Evolutionary conservation across 2,113 vertebrate genomes (phyloP), one percentile per base, ranked within the genome.

Genomic region (Casuarius casuarius): DNA sequence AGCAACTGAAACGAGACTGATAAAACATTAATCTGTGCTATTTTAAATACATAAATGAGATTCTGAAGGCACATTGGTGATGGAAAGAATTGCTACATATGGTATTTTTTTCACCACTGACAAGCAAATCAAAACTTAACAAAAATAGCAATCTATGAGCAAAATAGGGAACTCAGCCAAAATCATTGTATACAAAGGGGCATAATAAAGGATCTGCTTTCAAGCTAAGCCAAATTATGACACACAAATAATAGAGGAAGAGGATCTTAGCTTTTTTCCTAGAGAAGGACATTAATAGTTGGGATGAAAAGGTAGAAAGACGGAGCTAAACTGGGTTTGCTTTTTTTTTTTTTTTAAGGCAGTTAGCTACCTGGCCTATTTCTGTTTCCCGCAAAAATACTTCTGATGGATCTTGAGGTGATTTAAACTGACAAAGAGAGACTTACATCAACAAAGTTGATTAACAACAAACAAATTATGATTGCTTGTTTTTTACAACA

Each of bases 351-450:
- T 86, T 21, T 2, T 16, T 15, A 83, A 72, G 16, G 1, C 59
- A 61, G 33, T 3, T 80, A 61, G 9, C 12, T 75, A 29, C 38
- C 6, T 76, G 20, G 7, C 17, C 7, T 71, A 4, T 29, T 95
- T 75, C 61, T 94, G n/a, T 97, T 94, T 93, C 83, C 22, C 51
- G 9, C 77, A 65, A 94, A 97, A 95, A 78, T 85, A 79, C 44
- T 74, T 76, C 2, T 70, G 15, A 14, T 90, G 44, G 4, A 52
- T 84, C 51, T 56, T 77, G 33, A 77, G 20, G 14, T 61, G 15
- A 9, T 11, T 71, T 81, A 49, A 84, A 46, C 18, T 86, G 46
- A 42, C 17, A 31, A 44, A 82, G 17, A 84, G 44, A 78, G 7
- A n/a, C 48, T 71, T 67, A 15, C n/a, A n/a, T 81, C 31, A 48